A percentile compares a stretch with the other conserved stretches of the same genome.
These are phyloP conservation scores for Girardia tigrina DNA, from an alignment of 2,888 invertebrate species.

Conservation along the genomic window DNA sequence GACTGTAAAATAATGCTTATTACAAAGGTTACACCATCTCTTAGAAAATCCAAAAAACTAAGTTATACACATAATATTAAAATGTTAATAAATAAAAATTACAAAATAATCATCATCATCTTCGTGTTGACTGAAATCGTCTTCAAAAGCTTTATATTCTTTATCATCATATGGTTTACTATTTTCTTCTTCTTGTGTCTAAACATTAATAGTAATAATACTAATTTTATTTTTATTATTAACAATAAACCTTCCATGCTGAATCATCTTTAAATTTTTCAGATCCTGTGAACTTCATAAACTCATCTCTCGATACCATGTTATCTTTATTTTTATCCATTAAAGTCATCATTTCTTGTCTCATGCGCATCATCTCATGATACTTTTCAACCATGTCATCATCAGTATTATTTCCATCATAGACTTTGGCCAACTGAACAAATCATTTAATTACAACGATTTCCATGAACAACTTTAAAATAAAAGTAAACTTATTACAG, in stretches of 20 bases:
- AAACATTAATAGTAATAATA: too few species aligned
- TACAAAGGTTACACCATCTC: too few species aligned
- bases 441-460: too few species aligned
- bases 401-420: slow-evolving; percentile 68
- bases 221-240: too few species aligned
- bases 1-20: too few species aligned
- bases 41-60: too few species aligned
- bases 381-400: slow-evolving; percentile 64
- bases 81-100: too few species aligned
- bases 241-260: slow-evolving; percentile 64
- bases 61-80: too few species aligned
- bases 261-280: slow-evolving; percentile 70
- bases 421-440: slow-evolving; percentile 67
- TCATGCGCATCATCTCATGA: slow-evolving; percentile 95
- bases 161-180: slow-evolving; percentile 61
- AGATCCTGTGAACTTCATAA: slow-evolving; percentile 68
- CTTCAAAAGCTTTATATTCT: slow-evolving; percentile 64
- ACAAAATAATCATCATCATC: too few species aligned
- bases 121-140: slow-evolving; percentile 40
- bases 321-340: slow-evolving; percentile 72
- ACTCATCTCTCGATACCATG: slow-evolving; percentile 65
- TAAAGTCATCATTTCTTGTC: slow-evolving; percentile 83
- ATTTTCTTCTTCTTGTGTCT: slow-evolving; percentile 64
- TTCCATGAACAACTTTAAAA: too few species aligned
- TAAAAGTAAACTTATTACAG: too few species aligned